Evolutionary conservation across 2,113 vertebrate genomes (phyloP).

Genomic region (Calyptommatus sinebrachiatus): DNA sequence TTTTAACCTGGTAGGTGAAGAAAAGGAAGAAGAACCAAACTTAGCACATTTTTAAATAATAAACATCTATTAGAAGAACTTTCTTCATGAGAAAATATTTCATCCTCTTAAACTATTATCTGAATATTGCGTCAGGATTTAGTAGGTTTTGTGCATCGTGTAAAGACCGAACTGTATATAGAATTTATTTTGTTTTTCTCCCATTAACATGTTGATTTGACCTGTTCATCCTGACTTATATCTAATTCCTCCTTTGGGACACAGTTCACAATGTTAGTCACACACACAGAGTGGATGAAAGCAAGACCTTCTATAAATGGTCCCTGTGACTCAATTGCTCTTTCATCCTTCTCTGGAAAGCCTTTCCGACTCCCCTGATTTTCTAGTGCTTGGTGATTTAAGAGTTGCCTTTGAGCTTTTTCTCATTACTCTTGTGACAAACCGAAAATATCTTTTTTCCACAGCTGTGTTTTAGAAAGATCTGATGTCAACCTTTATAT

Average conservation of each 20-base stretch:
- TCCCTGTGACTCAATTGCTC: background rate
- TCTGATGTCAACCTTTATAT: background rate
- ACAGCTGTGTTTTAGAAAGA: background rate
- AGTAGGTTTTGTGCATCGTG: background rate
- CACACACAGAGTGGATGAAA: background rate
- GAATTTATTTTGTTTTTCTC: slow-evolving; percentile 12
- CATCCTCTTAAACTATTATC: background rate
- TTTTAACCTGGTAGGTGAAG: no score
- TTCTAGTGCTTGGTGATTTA: slow-evolving; percentile 27
- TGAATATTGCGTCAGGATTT: background rate
- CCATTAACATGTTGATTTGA: background rate
- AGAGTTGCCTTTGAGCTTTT: slow-evolving; percentile 30
- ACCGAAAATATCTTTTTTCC: background rate
- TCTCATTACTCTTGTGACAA: slow-evolving; percentile 1
- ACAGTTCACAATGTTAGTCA: slow-evolving; percentile 7
- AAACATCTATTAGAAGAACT: no score
- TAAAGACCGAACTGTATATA: background rate
- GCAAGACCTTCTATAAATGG: background rate
- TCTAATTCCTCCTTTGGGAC: background rate
- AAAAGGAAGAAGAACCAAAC: no score
- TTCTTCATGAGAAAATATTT: background rate
- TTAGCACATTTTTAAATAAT: no score
- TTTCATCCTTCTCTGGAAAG: slow-evolving; percentile 28
- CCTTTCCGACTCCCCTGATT: background rate
- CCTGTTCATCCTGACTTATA: background rate